Conservation (phyloP, 2,797 vertebrate genomes). For the Chiloscyllium punctatum region DNA sequence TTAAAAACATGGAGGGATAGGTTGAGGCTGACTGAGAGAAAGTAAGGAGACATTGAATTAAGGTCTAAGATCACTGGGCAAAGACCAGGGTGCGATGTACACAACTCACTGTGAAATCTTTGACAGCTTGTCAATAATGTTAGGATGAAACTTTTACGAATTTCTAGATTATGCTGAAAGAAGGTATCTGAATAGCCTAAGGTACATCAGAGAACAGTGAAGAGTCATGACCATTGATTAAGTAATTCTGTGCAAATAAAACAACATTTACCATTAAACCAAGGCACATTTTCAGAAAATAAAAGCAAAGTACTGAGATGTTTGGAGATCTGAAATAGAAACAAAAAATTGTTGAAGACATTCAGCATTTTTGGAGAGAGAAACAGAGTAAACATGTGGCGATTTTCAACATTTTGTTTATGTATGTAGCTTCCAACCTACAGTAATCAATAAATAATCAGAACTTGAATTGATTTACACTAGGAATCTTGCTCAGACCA, state of each 20-base stretch:
- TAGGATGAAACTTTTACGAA: neutral
- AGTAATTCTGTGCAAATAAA: neutral
- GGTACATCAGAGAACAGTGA: neutral
- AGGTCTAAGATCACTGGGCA: no score
- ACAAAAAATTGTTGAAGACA: no score
- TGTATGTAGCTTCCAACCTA: neutral
- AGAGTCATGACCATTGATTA: neutral
- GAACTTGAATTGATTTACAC: neutral
- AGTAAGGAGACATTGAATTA: no score
- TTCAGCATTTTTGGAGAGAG: no score
- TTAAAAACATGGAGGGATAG: no score
- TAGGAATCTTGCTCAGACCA: neutral
- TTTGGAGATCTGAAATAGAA: no score
- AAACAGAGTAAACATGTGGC: no score
- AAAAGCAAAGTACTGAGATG: no score
- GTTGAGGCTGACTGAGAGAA: no score
- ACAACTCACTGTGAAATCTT: neutral
- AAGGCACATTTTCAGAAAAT: neutral
- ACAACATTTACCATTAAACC: neutral
- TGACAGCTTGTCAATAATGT: neutral
- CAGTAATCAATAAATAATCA: neutral
- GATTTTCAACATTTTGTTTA: neutral
- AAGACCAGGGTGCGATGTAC: neutral
- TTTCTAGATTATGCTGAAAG: neutral
- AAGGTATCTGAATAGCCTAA: neutral